Evolutionary conservation across 2,797 vertebrate species (phyloP), one percentile per base, ranked within the genome.

Genomic region (Melanotaenia pygmaea): DNA sequence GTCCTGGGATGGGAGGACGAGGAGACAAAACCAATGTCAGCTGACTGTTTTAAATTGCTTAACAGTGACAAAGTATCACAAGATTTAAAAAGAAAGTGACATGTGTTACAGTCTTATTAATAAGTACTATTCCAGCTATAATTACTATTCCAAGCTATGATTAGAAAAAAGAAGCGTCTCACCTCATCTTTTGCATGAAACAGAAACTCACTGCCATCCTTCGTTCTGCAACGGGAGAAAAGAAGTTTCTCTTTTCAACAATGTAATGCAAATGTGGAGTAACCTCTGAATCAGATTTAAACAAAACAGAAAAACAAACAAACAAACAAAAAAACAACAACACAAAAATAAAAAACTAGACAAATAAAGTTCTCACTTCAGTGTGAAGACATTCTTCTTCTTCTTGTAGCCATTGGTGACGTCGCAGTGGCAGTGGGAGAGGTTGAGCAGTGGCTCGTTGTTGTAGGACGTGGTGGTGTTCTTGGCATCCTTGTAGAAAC

Each of bases 181-280:
- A 98, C 97, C 96, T 98, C 97, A 70, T 98, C 97, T 94, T 96
- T 98, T 83, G 97, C 96, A 74, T 98, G 97, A 79, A 98, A 96
- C 78, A 98, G 93, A 91, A 96, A 98, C 86, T 98, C 97, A 1
- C 95, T 97, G 58, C 97, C 97, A 0, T 98, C 97, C 57, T 95
- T 94, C 35, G 96, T 97, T 91, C 97, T 98, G 90, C 22, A 83
- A 80, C 0, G 14, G 86, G 28, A 88, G 22, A 28, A 86, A 54
- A 84, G 7, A n/a, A 76, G 11, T 5, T 64, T 0, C 12, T 59
- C 10, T 72, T 20, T 18, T 57, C 28, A 22, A 65, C 4, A 22
- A 40, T 5, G 54, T 2, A 22, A 20, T 28, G 10, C 5, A 54
- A 28, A 56, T 16, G n/a, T 56, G 20, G 4, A 37, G 14, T 30